Evolutionary conservation across 2,113 vertebrate species (phyloP).

Genomic region (Ceyx cyanopectus): DNA sequence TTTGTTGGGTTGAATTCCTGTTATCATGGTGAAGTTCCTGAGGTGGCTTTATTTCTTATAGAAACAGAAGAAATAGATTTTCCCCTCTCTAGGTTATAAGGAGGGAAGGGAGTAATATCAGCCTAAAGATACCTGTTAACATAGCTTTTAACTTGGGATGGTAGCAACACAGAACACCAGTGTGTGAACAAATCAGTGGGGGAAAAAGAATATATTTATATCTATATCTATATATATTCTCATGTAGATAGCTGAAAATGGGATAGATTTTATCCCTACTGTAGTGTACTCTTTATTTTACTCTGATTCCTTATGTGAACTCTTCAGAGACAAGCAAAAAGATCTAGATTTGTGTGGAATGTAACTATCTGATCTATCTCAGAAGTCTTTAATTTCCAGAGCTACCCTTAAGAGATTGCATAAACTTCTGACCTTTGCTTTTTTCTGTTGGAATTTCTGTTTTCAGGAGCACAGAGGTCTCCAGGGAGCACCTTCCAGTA

Average conservation of each 20-base stretch:
- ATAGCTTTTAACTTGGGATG: not conserved
- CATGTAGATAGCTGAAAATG: not conserved
- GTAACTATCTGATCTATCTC: not conserved
- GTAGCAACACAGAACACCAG: not conserved
- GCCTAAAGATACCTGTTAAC: not conserved
- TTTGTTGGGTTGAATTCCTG: not conserved
- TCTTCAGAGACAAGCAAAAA: not conserved
- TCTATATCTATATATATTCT: not conserved
- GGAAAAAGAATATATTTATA: not conserved
- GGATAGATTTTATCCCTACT: not conserved
- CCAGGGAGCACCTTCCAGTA: not conserved
- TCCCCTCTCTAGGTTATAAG: not conserved
- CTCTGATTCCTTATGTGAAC: not conserved
- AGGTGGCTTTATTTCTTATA: not conserved
- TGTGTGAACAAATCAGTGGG: not conserved
- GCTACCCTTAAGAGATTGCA: not conserved
- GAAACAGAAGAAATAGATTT: not conserved
- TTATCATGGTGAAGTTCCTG: not conserved
- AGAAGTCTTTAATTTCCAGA: not conserved
- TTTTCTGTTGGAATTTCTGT: not conserved
- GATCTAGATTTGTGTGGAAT: not conserved
- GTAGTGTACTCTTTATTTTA: not conserved
- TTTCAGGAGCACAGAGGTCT: not conserved
- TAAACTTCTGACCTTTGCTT: not conserved
- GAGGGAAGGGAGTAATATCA: not conserved